Base-by-base conservation (phyloP, 2,888 invertebrate species). In the Pantelozetes paolii region DNA sequence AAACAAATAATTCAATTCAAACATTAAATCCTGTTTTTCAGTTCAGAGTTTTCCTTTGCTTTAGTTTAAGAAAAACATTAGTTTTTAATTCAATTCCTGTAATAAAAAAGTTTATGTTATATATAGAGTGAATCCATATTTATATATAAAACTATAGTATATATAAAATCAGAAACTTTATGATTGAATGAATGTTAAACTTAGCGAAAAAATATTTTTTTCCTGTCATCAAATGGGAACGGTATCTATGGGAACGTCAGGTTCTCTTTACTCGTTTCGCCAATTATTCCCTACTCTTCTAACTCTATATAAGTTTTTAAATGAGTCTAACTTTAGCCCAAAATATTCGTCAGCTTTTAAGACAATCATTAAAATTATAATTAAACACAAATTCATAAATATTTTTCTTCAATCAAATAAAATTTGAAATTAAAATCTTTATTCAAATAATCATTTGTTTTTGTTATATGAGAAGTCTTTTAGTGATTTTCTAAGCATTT, bases 131-230 rank as follows among this genome's bases (percentile, higher is more conserved):
- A 54, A 54, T 23, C 23, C 54, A 23, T 54, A 59, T 59, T 30
- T 59, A 59, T 30, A 30, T 2, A 13, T n/a, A 30, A 36, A 8
- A 11, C 18, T 50, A 50, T n/a, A 50, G n/a, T 40, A 67, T 42
- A 40, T 40, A 67, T 40, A 67, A 20, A 67, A 67, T 62, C 32
- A 62, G 62, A 36, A 62, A 59, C 67, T 67, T 42, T 67, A 67
- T 67, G 67, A 67, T 67, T 67, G 67, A 67, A 36, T 67, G 67
- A 67, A 67, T 42, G 67, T 11, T 67, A 67, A 67, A 67, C 40
- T 67, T 40, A 67, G 67, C 67, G 30, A 40, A 67, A 67, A 67
- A 67, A 32, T 59, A 28, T 59, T 59, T 59, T 30, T 59, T 59
- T 32, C 32, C 59, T 67, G 67, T 67, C 67, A 40, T 67, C 67